phyloP scores from a whole-genome alignment of 2,888 invertebrate species.

The Caenorhabditis sp. region DNA sequence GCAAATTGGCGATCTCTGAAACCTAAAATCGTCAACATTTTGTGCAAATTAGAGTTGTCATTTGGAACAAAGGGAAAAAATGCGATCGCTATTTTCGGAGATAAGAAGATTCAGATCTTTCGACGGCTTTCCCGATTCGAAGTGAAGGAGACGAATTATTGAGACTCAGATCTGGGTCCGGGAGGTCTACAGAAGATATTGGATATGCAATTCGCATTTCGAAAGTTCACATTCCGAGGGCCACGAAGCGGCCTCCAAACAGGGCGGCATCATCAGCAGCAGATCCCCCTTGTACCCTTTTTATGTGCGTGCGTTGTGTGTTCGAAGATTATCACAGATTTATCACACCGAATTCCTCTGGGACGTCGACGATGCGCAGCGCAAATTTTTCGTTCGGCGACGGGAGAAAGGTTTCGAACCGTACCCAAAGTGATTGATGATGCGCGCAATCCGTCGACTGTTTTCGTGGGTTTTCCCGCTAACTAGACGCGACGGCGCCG shows the following conservation, averaged over 20 bases:
- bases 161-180: constrained; percentile 5
- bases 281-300: constrained; percentile 12
- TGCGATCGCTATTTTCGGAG: too few species aligned
- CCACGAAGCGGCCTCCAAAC: constrained; percentile 21
- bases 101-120: too few species aligned
- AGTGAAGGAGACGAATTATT: background rate
- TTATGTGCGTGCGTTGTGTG: constrained; percentile 18
- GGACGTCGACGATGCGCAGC: background rate
- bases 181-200: constrained; percentile 6
- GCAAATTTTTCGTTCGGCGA: constrained; percentile 3
- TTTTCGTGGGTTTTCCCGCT: constrained; percentile 2
- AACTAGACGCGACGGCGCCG: constrained; percentile 33
- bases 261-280: constrained; percentile 1
- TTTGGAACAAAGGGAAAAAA: too few species aligned
- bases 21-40: constrained; percentile 4
- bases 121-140: background rate
- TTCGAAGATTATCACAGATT: constrained; percentile 46
- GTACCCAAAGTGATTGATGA: constrained; percentile 35
- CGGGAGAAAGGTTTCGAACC: constrained; percentile 32
- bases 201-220: background rate
- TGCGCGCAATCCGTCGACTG: constrained; percentile 2
- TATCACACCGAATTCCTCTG: constrained; percentile 38
- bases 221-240: constrained; percentile 43
- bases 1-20: constrained; percentile 26
- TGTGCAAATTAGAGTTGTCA: constrained; percentile 45